Evolutionary conservation across 2,888 invertebrate species (phyloP).

Genomic region (Epistrophella euchroma): DNA sequence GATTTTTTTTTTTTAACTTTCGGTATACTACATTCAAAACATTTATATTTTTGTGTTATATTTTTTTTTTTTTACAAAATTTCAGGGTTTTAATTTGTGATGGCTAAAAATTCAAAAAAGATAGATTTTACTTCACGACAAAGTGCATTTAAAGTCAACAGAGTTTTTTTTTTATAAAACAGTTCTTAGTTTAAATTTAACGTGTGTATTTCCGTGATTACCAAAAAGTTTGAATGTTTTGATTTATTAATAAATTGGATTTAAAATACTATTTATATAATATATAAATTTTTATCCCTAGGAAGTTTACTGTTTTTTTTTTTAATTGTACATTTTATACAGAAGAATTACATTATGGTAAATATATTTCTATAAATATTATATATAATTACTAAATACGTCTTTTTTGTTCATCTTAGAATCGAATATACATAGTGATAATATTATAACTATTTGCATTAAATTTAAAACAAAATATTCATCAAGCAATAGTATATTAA

Average conservation of each 20-base stretch:
- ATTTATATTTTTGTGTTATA: slow-evolving; percentile 14
- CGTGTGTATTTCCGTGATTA: slow-evolving; percentile 74
- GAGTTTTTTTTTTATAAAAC: slow-evolving; percentile 46
- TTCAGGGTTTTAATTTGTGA: slow-evolving; percentile 43
- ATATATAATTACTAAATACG: slow-evolving; percentile 70
- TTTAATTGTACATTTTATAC: slow-evolving; percentile 77
- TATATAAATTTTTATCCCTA: slow-evolving; percentile 76
- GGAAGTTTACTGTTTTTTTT: slow-evolving; percentile 77
- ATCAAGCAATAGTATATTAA: slow-evolving; percentile 45
- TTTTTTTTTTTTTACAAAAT: slow-evolving; percentile 24
- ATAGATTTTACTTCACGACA: slow-evolving; percentile 42
- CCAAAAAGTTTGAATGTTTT: slow-evolving; percentile 79
- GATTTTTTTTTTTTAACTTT: slow-evolving; percentile 22
- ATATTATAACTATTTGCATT: slow-evolving; percentile 31
- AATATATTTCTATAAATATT: slow-evolving; percentile 71
- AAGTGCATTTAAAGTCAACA: slow-evolving; percentile 63
- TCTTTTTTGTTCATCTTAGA: slow-evolving; percentile 64
- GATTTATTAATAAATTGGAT: slow-evolving; percentile 74
- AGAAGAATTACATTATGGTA: slow-evolving; percentile 76
- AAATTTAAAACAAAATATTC: slow-evolving; percentile 41
- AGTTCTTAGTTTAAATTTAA: slow-evolving; percentile 73
- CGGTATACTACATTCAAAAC: slow-evolving; percentile 48
- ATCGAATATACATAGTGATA: slow-evolving; percentile 57
- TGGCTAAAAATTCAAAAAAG: slow-evolving; percentile 44
- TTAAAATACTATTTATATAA: slow-evolving; percentile 42